phyloP scores from a whole-genome alignment of 2,888 invertebrate species.

The Dexiosoma caninum region DNA sequence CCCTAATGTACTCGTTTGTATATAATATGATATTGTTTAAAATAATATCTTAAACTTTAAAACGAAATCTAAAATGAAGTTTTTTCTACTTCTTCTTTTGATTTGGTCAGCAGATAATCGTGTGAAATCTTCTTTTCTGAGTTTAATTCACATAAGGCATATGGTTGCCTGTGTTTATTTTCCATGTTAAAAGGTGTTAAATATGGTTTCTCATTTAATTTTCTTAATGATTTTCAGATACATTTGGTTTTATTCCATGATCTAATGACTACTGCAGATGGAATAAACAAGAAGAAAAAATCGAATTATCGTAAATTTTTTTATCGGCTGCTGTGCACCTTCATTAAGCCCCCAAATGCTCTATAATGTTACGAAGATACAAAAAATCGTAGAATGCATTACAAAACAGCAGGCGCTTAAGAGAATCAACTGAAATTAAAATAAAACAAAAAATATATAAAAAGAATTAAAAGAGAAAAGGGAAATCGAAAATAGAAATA shows the following conservation, averaged over 20 bases:
- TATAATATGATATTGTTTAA: no score
- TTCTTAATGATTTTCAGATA: conserved; percentile 29
- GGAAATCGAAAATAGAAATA: conserved; percentile 46
- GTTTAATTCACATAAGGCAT: conserved; percentile 4
- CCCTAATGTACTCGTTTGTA: no score
- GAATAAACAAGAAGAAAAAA: conserved; percentile 26
- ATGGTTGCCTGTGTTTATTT: conserved; percentile 27
- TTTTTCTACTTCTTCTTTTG: no score
- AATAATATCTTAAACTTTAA: not conserved
- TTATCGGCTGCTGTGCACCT: conserved; percentile 58
- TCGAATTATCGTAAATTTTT: conserved; percentile 29
- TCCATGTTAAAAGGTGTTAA: conserved; percentile 57
- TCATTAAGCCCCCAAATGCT: conserved; percentile 62
- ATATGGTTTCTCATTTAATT: conserved; percentile 53
- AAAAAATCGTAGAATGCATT: conserved; percentile 52
- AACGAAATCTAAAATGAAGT: not conserved
- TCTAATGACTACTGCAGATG: conserved; percentile 54
- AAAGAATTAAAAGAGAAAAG: no score
- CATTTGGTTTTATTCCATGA: conserved; percentile 13
- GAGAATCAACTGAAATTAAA: conserved; percentile 36
- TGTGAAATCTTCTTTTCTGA: conserved; percentile 29
- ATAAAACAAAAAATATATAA: conserved; percentile 23
- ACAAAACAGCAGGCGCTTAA: conserved; percentile 60
- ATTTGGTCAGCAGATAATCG: conserved; percentile 6
- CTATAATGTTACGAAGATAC: conserved; percentile 39